Evolutionary conservation across 2,797 vertebrate genomes (phyloP).

Genomic region (Paratrypauchen microcephalus): DNA sequence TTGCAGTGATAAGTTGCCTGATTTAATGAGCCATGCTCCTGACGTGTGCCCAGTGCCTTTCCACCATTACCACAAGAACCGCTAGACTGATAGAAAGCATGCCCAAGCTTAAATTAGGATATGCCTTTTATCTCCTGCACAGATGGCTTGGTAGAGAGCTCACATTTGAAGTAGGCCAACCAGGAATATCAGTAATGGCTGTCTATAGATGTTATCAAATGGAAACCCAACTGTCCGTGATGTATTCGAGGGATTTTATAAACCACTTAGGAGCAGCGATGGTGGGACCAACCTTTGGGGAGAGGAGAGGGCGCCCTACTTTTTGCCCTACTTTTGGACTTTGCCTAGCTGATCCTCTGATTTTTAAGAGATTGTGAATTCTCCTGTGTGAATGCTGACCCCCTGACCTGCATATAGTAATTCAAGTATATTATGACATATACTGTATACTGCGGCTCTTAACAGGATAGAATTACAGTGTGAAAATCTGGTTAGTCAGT

Average conservation of each 20-base stretch:
- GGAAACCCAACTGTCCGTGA: conserved; percentile 26
- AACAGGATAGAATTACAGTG: too few species aligned
- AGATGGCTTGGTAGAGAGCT: conserved; percentile 44
- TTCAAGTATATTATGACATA: not conserved
- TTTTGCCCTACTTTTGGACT: conserved; percentile 64
- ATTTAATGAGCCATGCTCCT: conserved; percentile 38
- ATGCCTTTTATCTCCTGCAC: conserved; percentile 25
- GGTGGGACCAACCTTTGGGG: conserved; percentile 59
- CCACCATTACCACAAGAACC: conserved; percentile 27
- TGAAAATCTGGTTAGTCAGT: too few species aligned
- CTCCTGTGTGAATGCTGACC: conserved; percentile 21
- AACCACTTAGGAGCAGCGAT: conserved; percentile 61
- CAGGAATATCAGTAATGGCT: conserved; percentile 54
- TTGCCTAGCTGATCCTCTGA: conserved; percentile 40
- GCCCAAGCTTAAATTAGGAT: conserved; percentile 32
- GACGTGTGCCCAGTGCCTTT: conserved; percentile 6
- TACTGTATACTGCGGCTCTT: not conserved
- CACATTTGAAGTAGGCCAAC: conserved; percentile 54
- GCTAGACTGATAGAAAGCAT: not conserved
- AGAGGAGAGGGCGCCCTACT: conserved; percentile 63
- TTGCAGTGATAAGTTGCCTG: conserved; percentile 2
- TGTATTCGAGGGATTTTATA: conserved; percentile 61
- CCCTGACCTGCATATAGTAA: conserved; percentile 2
- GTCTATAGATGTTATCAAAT: conserved; percentile 28
- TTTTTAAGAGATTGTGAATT: conserved; percentile 31